Evolutionary conservation across 1,140 invertebrate species (phyloP).

Genomic region (Pogonognathellus flavescens): DNA sequence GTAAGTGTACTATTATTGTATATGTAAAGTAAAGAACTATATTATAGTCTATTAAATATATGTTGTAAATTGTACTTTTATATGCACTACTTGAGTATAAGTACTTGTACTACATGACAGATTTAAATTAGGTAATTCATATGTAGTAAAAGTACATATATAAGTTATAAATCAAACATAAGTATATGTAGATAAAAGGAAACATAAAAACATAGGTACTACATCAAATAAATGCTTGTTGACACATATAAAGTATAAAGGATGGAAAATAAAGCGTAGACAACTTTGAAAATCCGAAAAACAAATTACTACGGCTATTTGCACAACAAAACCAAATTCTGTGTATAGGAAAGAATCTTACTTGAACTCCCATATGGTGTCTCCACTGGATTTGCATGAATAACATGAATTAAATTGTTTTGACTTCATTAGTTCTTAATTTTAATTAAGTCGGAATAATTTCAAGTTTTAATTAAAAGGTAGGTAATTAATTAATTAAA

Average conservation of each 20-base stretch:
- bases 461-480: neutral
- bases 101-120: no score
- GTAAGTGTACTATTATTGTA: no score
- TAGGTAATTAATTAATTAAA: neutral
- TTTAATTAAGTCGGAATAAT: no score
- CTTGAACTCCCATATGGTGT: constrained; percentile 55
- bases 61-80: no score
- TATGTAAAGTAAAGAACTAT: no score
- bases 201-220: neutral
- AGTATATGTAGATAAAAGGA: neutral
- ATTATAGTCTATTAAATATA: no score
- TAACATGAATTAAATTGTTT: constrained; percentile 17
- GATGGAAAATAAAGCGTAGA: no score
- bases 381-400: constrained; percentile 53
- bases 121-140: no score
- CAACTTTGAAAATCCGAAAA: neutral
- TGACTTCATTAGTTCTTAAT: neutral
- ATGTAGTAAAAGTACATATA: neutral
- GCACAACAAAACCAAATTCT: neutral
- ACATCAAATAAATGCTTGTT: neutral
- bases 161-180: neutral
- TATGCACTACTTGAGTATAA: no score
- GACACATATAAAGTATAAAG: neutral
- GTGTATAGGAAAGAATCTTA: constrained; percentile 39
- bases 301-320: constrained; percentile 2